These are phyloP conservation scores for Cyrtodaria siliqua DNA, from an alignment of 2,888 invertebrate genomes.

Conservation along the genomic window DNA sequence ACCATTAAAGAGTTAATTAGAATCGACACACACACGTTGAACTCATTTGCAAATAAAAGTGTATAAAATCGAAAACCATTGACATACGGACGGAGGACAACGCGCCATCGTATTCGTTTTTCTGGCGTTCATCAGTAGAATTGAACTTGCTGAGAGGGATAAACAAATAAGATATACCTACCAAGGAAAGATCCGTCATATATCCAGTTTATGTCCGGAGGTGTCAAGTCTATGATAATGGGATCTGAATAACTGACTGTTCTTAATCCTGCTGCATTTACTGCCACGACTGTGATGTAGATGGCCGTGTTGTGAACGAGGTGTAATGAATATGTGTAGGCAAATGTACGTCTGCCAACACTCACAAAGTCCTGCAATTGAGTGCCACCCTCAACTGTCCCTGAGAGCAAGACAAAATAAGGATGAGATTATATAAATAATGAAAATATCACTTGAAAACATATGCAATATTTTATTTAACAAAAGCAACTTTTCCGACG, in stretches of 20 bases:
- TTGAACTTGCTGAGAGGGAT: too few relatives aligned
- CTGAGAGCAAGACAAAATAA: slow-evolving; percentile 26
- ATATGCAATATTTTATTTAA: too few relatives aligned
- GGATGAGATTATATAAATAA: too few relatives aligned
- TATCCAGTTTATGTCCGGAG: slow-evolving; percentile 55
- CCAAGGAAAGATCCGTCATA: slow-evolving; percentile 57
- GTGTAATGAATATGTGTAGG: slow-evolving; percentile 42
- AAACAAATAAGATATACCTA: background rate
- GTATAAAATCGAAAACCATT: too few relatives aligned
- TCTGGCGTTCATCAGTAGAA: too few relatives aligned
- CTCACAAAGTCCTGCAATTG: slow-evolving; percentile 60
- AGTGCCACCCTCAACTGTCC: slow-evolving; percentile 61
- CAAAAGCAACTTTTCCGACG: too few relatives aligned
- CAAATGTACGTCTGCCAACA: slow-evolving; percentile 63
- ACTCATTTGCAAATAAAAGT: too few relatives aligned
- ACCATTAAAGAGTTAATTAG: too few relatives aligned
- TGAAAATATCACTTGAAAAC: too few relatives aligned
- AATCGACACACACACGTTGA: too few relatives aligned
- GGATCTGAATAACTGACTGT: slow-evolving; percentile 55
- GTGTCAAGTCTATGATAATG: slow-evolving; percentile 68
- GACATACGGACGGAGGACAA: too few relatives aligned
- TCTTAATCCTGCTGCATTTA: slow-evolving; percentile 66
- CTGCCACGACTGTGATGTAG: slow-evolving; percentile 68
- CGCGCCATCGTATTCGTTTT: too few relatives aligned
- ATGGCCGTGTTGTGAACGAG: slow-evolving; percentile 63